Percentiles rank a stretch among this genome's conserved stretches.
Conservation (phyloP, 2,888 invertebrate species). For the Syritta pipiens region DNA sequence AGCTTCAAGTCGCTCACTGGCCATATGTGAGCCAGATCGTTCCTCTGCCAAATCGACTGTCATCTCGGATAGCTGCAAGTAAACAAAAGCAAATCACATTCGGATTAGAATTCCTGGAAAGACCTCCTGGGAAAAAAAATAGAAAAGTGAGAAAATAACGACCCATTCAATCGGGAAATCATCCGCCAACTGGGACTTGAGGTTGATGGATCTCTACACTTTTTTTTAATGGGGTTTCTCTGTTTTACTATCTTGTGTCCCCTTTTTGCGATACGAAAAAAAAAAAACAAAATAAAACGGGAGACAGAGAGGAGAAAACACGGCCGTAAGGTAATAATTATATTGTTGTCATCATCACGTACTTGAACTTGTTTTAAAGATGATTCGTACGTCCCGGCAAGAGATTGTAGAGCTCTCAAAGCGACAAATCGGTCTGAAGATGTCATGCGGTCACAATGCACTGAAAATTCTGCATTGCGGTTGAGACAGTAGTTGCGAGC, state of each 20-base stretch:
- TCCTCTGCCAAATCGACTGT: slow-evolving; percentile 96
- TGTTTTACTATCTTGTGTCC: slow-evolving; percentile 17
- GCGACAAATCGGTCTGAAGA: slow-evolving; percentile 55
- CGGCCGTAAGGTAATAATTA: slow-evolving; percentile 22
- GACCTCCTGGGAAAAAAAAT: too few relatives aligned
- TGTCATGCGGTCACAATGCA: slow-evolving; percentile 52
- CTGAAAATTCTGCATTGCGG: slow-evolving; percentile 63
- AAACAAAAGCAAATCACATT: slow-evolving; percentile 14
- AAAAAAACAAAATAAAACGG: not conserved
- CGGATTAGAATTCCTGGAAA: slow-evolving; percentile 19
- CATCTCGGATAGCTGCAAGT: slow-evolving; percentile 91
- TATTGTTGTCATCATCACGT: slow-evolving; percentile 42
- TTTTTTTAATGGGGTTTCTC: slow-evolving; percentile 32
- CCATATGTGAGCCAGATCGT: slow-evolving; percentile 92
- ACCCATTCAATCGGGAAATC: slow-evolving; percentile 13
- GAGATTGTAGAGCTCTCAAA: slow-evolving; percentile 19
- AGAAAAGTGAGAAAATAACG: slow-evolving; percentile 20
- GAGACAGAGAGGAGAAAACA: slow-evolving; percentile 22
- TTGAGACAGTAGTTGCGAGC: slow-evolving; percentile 28
- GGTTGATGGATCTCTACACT: slow-evolving; percentile 23
- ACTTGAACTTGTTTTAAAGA: slow-evolving; percentile 63
- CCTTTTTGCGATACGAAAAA: slow-evolving; percentile 3
- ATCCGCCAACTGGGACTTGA: slow-evolving; percentile 17
- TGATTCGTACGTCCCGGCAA: slow-evolving; percentile 1
- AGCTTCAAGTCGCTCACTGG: slow-evolving; percentile 93